phyloP scores from a whole-genome alignment of 2,888 invertebrate genomes.

The Stenotaenia linearis region DNA sequence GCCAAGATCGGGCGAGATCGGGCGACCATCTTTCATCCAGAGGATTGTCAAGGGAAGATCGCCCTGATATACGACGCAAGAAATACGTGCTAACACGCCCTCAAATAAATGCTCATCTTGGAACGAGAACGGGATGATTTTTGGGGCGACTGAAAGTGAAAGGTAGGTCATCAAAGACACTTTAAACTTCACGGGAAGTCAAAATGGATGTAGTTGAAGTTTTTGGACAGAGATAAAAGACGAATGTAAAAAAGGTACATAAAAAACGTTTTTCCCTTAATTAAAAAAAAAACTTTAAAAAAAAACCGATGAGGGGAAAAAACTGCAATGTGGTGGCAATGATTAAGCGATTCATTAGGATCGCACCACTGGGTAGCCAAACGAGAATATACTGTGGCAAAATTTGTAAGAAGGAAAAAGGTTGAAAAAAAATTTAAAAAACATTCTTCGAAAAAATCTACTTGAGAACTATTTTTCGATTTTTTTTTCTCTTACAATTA shows the following conservation, averaged over 20 bases:
- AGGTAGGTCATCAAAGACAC: constrained; percentile 31
- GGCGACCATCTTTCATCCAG: constrained; percentile 39
- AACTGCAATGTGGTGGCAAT: not conserved
- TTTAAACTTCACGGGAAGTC: not conserved
- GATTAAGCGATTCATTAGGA: constrained; percentile 14
- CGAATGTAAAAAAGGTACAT: not conserved
- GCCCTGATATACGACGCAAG: constrained; percentile 39
- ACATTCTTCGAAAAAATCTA: not conserved
- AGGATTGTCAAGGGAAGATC: constrained; percentile 39
- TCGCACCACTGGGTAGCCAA: not conserved
- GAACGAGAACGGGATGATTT: constrained; percentile 39
- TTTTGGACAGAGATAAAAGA: not conserved
- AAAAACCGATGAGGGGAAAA: not conserved
- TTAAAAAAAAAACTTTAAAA: not conserved
- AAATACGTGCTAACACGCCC: constrained; percentile 39
- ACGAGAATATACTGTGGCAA: constrained; percentile 26
- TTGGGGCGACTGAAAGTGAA: constrained; percentile 38
- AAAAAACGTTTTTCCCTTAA: not conserved
- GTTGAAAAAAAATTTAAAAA: not conserved
- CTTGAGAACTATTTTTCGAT: not conserved
- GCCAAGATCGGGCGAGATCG: constrained; percentile 36
- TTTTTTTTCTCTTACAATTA: not conserved
- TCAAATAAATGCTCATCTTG: constrained; percentile 38
- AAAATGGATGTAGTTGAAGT: not conserved
- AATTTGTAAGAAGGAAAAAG: not conserved